Evolutionary conservation across 2,888 invertebrate genomes (phyloP), one percentile per base, ranked within the genome.

Genomic region (Brachyptera risi): DNA sequence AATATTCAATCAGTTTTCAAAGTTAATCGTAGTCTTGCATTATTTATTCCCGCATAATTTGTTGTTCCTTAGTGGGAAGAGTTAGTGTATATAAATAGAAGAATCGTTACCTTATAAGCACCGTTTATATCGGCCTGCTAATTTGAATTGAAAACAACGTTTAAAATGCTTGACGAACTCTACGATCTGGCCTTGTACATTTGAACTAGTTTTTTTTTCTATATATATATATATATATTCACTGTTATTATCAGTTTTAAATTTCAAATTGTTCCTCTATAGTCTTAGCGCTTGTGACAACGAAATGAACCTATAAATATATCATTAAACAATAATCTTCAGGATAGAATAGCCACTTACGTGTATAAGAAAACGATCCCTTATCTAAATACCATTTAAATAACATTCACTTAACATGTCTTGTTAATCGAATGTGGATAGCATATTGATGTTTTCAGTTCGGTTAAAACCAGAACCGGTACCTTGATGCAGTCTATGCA

Each of bases 101-200:
- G 38, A 15, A 15, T 38, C 38, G 15, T 38, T 38, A 38, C n/a
- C 38, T 15, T 38, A 38, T 11, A 38, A 38, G 13, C 13, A 15
- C 15, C 15, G n/a, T 38, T 38, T 38, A 15, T 38, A 38, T 15
- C 38, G 3, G 13, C 13, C n/a, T 23, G 26, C 49, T 49, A 49
- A 49, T 49, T 49, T 49, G 49, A 49, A 49, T 49, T 24, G 24
- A 49, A 49, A 23, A n/a, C n/a, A n/a, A n/a, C n/a, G n/a, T n/a
- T n/a, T n/a, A n/a, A n/a, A n/a, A 44, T 26, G 13, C 24, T 24
- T n/a, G 2, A 23, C 26, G 31, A 7, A 23, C 13, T 31, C n/a
- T 51, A 23, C 50, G 40, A 15, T 38, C 27, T 51, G 50, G n/a
- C n/a, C 27, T 15, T 5, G 9, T 26, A 17, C 31, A 31, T 51